Base-by-base conservation (phyloP, 2,888 invertebrate species). In the Coelopa pilipes region DNA sequence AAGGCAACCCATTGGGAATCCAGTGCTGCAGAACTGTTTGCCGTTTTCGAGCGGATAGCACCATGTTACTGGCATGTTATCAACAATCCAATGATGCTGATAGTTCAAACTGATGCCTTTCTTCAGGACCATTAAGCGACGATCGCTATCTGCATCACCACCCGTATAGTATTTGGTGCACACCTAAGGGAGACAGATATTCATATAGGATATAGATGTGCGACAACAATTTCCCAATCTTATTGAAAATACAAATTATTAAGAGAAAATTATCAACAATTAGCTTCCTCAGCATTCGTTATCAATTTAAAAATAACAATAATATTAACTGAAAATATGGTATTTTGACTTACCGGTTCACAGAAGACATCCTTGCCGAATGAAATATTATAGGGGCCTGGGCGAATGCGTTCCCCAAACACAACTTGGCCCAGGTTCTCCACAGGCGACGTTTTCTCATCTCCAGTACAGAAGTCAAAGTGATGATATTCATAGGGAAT, bases 51-150 rank as follows among this genome's bases (percentile, higher is more conserved):
- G 84, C 62, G 88, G 89, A 87, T 96, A 97, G 87, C 99, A 99
- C 94, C 96, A 98, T 0, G 99, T 98, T 1, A 99, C 95, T 0
- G 99, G 99, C 98, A 99, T 98, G 86, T 99, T 99, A 88, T 99
- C 99, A 77, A 96, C 91, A 82, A 96, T 96, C 99, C 99, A 99
- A 87, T 99, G 99, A 88, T 99, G 99, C 82, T 98, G 96, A 87
- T 99, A 99, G 87, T 98, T 98, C 71, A 97, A 89, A 75, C 93
- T 93, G 90, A 98, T 96, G 75, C 97, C 98, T 89, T 95, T 94
- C 86, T 95, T 94, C 74, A 99, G 89, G 17, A 94, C 91, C 82
- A 94, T 93, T 81, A 99, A 88, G 80, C 93, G 93, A 76, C 92
- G 91, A 62, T 90, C 90, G 66, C 92, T 90, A 13, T 91, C 91